Base-by-base conservation (phyloP, 2,888 invertebrate species). In the Xanthorhoe designata region DNA sequence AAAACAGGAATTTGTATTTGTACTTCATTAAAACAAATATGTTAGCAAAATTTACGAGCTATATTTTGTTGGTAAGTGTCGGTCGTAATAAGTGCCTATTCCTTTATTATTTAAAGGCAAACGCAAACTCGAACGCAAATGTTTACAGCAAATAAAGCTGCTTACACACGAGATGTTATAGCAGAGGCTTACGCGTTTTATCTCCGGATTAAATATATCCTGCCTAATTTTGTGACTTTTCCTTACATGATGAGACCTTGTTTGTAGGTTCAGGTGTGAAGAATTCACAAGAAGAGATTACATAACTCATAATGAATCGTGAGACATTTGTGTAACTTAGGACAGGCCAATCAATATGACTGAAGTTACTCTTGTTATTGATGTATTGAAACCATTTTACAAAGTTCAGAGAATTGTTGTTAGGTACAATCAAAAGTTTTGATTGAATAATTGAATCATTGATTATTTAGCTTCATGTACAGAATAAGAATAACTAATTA, bases 141-240 rank as follows among this genome's bases (percentile, higher is more conserved):
- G 82, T 83, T 88, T 84, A 84, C 83, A 86, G 78, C 84, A 83
- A 87, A 88, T 89, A 88, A 91, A 88, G 87, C 84, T 81, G 85
- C 84, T 87, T 89, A 85, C 87, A 87, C 83, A 86, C 80, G 84
- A 86, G 83, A 84, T 84, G 86, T 83, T 85, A 86, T 82, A 82
- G 80, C 84, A 84, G 79, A 78, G 81, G 88, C 87, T 90, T 88
- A 87, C 86, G 78, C 87, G 83, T 89, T 90, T 90, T 88, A 90
- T 88, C 90, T 89, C 75, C 73, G 90, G 90, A 89, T 91, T 90
- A 90, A 88, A 86, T 83, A 87, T 83, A 89, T 87, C 85, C 83
- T 80, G 83, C 84, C 90, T 90, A 91, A 91, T 90, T 91, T 90
- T 89, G 88, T 85, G 88, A 87, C 85, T 89, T 83, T 77, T 81